Percentiles rank a stretch among this genome's conserved stretches.
These are phyloP conservation scores for Istiophorus platypterus DNA, from an alignment of 2,113 vertebrate genomes.

Conservation along the genomic window DNA sequence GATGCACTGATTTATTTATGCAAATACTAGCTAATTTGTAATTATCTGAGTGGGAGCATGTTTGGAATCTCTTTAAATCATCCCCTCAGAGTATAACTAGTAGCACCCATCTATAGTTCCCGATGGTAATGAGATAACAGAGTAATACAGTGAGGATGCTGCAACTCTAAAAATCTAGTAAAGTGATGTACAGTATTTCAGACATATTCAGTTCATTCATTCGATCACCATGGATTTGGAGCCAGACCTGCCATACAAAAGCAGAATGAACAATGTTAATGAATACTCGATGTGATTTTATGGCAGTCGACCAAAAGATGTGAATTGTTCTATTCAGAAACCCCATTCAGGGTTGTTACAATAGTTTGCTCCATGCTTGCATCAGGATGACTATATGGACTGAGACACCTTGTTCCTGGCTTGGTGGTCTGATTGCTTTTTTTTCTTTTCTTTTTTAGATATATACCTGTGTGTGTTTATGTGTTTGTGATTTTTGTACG, in stretches of 20 bases:
- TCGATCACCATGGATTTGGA: slow-evolving; percentile 13
- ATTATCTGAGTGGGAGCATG: slow-evolving; percentile 70
- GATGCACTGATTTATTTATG: slow-evolving; percentile 72
- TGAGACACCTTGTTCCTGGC: slow-evolving; percentile 32
- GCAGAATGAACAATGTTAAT: slow-evolving; percentile 11
- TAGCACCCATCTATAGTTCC: slow-evolving; percentile 39
- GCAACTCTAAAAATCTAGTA: not conserved
- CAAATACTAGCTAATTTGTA: slow-evolving; percentile 74
- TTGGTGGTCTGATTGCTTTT: slow-evolving; percentile 22
- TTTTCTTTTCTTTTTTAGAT: not conserved
- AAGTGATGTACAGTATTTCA: not conserved
- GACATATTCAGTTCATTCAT: slow-evolving; percentile 28
- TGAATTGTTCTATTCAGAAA: not conserved
- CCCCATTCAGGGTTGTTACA: slow-evolving; percentile 38
- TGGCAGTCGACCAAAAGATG: not conserved
- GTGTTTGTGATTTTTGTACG: not conserved
- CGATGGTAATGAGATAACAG: slow-evolving; percentile 45
- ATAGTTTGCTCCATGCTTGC: slow-evolving; percentile 57
- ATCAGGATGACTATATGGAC: slow-evolving; percentile 41
- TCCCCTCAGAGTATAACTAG: slow-evolving; percentile 49
- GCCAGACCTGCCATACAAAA: not conserved
- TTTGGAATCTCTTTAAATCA: slow-evolving; percentile 62
- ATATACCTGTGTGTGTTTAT: not conserved
- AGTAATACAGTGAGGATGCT: slow-evolving; percentile 7
- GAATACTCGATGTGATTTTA: slow-evolving; percentile 1